These are phyloP conservation scores for Athalia cordata DNA, from an alignment of 2,888 invertebrate species.

Conservation along the genomic window DNA sequence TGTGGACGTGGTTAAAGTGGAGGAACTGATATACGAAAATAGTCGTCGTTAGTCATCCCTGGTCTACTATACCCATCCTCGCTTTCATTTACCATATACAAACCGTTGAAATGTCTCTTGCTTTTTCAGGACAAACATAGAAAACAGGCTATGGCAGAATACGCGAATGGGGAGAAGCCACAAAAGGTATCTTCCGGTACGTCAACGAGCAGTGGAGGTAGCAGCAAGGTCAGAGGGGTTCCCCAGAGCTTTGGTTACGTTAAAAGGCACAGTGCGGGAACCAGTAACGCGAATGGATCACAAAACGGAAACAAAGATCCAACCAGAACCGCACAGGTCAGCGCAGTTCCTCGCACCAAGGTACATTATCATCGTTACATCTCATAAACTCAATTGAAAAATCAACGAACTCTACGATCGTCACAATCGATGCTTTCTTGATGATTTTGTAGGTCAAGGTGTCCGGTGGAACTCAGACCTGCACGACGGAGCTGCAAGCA, in stretches of 20 bases:
- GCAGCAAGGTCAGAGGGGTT: conserved; percentile 82
- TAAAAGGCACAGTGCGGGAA: conserved; percentile 81
- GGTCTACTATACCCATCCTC: background rate
- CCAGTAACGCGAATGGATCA: conserved; percentile 72
- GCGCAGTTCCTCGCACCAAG: conserved; percentile 89
- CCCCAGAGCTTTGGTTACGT: conserved; percentile 92
- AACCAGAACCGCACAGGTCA: conserved; percentile 86
- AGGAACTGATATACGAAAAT: conserved; percentile 30
- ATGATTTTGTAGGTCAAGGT: conserved; percentile 81
- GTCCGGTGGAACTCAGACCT: conserved; percentile 92
- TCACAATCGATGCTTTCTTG: background rate
- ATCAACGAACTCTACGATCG: background rate
- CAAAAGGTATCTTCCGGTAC: conserved; percentile 70
- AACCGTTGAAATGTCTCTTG: conserved; percentile 1
- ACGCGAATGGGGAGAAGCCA: conserved; percentile 68
- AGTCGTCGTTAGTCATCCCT: conserved; percentile 43
- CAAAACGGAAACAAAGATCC: conserved; percentile 70
- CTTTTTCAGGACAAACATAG: conserved; percentile 66
- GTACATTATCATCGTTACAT: conserved; percentile 62
- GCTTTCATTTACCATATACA: conserved; percentile 14
- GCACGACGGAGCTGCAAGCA: conserved; percentile 84
- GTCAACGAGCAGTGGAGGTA: conserved; percentile 71
- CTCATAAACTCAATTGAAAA: background rate
- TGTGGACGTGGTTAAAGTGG: background rate
- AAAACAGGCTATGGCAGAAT: conserved; percentile 70